Evolutionary conservation across 1,140 invertebrate species (phyloP).

Genomic region (Chelonus insularis): DNA sequence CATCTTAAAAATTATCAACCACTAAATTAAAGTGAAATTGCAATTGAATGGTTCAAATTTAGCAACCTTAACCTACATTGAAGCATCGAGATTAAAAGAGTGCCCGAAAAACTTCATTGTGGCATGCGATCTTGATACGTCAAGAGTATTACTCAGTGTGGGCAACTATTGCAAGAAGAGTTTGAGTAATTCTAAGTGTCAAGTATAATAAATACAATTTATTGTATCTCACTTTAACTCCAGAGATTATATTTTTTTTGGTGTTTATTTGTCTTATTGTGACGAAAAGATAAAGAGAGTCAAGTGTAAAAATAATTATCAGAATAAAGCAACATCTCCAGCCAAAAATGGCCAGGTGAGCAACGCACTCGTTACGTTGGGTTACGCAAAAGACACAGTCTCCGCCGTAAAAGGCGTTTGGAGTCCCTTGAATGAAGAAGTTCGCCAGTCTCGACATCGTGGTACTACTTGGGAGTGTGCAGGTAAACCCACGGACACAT

Average conservation of each 20-base stretch:
- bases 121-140: slow-evolving; percentile 9
- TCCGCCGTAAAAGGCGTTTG: slow-evolving; percentile 41
- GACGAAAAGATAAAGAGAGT: background rate
- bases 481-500: background rate
- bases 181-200: background rate
- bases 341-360: slow-evolving; percentile 41
- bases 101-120: background rate
- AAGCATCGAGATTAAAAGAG: slow-evolving; percentile 3
- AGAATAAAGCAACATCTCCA: background rate
- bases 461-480: background rate
- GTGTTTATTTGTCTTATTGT: background rate
- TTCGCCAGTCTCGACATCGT: slow-evolving; percentile 4
- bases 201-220: background rate
- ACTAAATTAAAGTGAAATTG: slow-evolving; percentile 10
- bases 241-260: background rate
- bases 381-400: slow-evolving; percentile 41
- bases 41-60: slow-evolving; percentile 1
- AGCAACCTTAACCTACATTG: slow-evolving; percentile 13
- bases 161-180: background rate
- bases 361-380: slow-evolving; percentile 26
- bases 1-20: background rate
- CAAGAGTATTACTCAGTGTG: background rate
- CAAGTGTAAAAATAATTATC: slow-evolving; percentile 2
- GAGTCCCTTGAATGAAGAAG: slow-evolving; percentile 39
- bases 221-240: too few relatives aligned